phyloP scores from a whole-genome alignment of 2,888 invertebrate species.

The Pogonocherus hispidulus region DNA sequence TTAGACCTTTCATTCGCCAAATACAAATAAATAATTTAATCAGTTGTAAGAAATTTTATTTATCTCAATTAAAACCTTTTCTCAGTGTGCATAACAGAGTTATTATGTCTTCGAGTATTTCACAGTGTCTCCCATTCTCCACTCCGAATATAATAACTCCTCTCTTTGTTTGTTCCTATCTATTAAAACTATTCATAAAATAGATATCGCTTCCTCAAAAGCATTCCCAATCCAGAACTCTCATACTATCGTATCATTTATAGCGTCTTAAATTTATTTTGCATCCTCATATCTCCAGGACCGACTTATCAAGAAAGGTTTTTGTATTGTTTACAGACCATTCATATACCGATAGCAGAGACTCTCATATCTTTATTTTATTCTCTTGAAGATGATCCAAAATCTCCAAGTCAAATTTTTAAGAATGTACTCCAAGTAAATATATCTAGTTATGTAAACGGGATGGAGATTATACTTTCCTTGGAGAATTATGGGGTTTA shows the following conservation, averaged over 20 bases:
- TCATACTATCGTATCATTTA: slow-evolving; percentile 15
- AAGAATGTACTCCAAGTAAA: slow-evolving; percentile 30
- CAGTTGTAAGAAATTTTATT: too few species aligned
- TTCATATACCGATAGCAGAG: slow-evolving; percentile 17
- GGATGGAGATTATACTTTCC: slow-evolving; percentile 23
- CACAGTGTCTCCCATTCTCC: too few species aligned
- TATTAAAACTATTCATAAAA: not conserved
- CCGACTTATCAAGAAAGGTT: slow-evolving; percentile 6
- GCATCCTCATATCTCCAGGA: slow-evolving; percentile 5
- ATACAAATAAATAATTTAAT: too few species aligned
- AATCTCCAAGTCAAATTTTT: slow-evolving; percentile 39
- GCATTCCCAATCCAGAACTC: not conserved
- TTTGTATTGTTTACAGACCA: slow-evolving; percentile 24
- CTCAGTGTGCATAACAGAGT: too few species aligned
- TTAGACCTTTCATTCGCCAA: too few species aligned
- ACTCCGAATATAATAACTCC: too few species aligned
- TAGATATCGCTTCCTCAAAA: not conserved
- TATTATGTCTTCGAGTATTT: too few species aligned
- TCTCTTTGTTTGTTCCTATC: not conserved
- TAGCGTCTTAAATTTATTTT: slow-evolving; percentile 17
- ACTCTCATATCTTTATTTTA: slow-evolving; percentile 11
- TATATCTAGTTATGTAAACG: slow-evolving; percentile 16
- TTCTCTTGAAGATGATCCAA: slow-evolving; percentile 13
- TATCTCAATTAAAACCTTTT: too few species aligned
- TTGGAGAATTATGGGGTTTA: slow-evolving; percentile 12